Conservation (phyloP, 2,888 invertebrate species). For the Trachelus stipa region DNA sequence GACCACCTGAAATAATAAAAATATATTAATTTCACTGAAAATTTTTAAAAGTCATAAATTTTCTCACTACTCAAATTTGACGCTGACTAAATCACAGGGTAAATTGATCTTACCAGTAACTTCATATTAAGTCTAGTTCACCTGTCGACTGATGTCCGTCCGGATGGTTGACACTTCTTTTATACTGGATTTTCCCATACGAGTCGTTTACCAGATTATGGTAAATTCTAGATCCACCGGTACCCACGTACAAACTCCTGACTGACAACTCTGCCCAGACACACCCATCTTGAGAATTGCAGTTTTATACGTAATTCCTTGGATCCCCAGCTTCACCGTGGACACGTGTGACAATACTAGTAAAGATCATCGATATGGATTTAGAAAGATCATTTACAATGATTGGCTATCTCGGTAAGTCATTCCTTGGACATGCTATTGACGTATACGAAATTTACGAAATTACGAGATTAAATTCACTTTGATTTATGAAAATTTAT, state of each 20-base stretch:
- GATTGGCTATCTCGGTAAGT: too few species aligned
- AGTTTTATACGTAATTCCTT: too few species aligned
- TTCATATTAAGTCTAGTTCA: conserved; percentile 44
- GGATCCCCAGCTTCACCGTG: not conserved
- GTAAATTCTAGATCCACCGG: conserved; percentile 38
- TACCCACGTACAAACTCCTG: conserved; percentile 35
- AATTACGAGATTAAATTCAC: too few species aligned
- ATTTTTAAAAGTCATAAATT: too few species aligned
- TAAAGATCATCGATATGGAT: not conserved
- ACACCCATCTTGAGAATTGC: conserved; percentile 43
- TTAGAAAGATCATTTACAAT: too few species aligned
- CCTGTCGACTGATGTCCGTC: conserved; percentile 40
- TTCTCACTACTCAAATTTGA: too few species aligned
- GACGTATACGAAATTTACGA: too few species aligned
- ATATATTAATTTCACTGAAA: not conserved
- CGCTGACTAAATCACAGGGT: too few species aligned
- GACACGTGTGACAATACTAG: conserved; percentile 39
- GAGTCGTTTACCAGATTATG: conserved; percentile 43
- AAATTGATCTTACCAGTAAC: conserved; percentile 44
- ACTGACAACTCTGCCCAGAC: conserved; percentile 34
- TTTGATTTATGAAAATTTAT: too few species aligned
- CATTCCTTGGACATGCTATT: too few species aligned
- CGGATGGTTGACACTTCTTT: conserved; percentile 44
- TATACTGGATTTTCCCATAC: conserved; percentile 41
- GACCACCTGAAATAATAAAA: conserved; percentile 34